Evolutionary conservation across 2,797 vertebrate genomes (phyloP).

Genomic region (Clamator glandarius): DNA sequence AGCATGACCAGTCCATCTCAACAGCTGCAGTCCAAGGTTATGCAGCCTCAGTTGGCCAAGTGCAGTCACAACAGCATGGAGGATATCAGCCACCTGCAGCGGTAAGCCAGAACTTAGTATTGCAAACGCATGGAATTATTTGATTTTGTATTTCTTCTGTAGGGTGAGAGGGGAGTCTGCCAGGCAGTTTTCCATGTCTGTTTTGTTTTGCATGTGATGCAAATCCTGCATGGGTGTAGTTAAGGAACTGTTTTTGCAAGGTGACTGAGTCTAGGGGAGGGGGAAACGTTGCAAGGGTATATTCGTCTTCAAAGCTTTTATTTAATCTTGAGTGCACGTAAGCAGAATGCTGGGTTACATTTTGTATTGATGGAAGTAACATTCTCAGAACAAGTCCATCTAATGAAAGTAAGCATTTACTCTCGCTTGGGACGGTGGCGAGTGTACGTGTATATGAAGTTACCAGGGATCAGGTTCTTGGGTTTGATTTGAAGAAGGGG

Average conservation of each 20-base stretch:
- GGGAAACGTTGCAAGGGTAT: not conserved
- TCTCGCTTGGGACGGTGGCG: not conserved
- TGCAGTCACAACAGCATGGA: slow-evolving; percentile 76
- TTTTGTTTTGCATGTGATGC: not conserved
- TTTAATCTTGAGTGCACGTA: not conserved
- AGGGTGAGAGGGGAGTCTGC: not conserved
- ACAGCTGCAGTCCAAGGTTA: slow-evolving; percentile 78
- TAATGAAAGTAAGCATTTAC: not conserved
- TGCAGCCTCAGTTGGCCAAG: slow-evolving; percentile 72
- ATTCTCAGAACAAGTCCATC: not conserved
- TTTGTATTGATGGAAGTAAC: not conserved
- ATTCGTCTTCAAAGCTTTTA: not conserved
- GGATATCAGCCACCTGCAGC: slow-evolving; percentile 82
- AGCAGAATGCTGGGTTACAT: not conserved
- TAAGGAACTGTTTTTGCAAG: not conserved
- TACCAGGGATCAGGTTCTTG: not conserved
- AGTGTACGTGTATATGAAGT: not conserved
- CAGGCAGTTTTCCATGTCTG: accelerated
- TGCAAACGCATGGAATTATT: not conserved
- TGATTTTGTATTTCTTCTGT: not conserved
- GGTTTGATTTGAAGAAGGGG: not conserved
- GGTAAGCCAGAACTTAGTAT: slow-evolving; percentile 81
- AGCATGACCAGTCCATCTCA: slow-evolving; percentile 82
- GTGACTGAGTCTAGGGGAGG: not conserved
- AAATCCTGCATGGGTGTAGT: not conserved